These are phyloP conservation scores for Drosophila sp. DNA, from an alignment of 1,140 invertebrate species.

Conservation along the genomic window DNA sequence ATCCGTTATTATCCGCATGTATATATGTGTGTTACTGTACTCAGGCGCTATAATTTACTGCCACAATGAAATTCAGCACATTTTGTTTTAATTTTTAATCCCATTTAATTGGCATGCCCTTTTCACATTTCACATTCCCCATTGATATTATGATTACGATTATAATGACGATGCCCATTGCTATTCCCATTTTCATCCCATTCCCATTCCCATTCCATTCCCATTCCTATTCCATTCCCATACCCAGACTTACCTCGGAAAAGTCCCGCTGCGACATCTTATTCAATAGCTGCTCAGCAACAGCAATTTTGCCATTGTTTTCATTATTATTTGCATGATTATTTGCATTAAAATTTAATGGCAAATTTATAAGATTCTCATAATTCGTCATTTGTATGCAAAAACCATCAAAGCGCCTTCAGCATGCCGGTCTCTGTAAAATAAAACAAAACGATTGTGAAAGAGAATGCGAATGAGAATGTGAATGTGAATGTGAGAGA, in stretches of 20 bases:
- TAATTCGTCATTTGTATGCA: slow-evolving; percentile 84
- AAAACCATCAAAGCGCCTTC: slow-evolving; percentile 55
- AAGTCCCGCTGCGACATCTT: slow-evolving; percentile 84
- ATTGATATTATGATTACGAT: background rate
- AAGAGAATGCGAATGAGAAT: background rate
- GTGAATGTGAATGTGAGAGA: too few species aligned
- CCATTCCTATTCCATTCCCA: background rate
- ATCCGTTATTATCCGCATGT: background rate
- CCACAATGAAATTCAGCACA: too few species aligned
- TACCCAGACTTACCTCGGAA: slow-evolving; percentile 76
- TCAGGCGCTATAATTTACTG: background rate
- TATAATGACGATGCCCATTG: background rate
- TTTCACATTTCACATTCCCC: background rate
- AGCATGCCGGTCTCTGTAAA: slow-evolving; percentile 55
- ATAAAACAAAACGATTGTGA: slow-evolving; percentile 32
- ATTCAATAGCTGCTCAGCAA: slow-evolving; percentile 71
- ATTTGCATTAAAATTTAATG: slow-evolving; percentile 82
- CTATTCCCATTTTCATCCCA: slow-evolving; percentile 15
- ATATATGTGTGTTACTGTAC: too few species aligned
- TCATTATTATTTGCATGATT: slow-evolving; percentile 68
- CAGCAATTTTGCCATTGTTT: slow-evolving; percentile 73
- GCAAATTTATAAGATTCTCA: slow-evolving; percentile 83
- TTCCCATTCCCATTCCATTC: background rate
- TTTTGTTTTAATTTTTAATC: too few species aligned
- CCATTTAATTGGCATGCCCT: slow-evolving; percentile 1